These are phyloP conservation scores for Hippocampus mohnikei DNA, from an alignment of 2,113 vertebrate genomes.

Conservation along the genomic window DNA sequence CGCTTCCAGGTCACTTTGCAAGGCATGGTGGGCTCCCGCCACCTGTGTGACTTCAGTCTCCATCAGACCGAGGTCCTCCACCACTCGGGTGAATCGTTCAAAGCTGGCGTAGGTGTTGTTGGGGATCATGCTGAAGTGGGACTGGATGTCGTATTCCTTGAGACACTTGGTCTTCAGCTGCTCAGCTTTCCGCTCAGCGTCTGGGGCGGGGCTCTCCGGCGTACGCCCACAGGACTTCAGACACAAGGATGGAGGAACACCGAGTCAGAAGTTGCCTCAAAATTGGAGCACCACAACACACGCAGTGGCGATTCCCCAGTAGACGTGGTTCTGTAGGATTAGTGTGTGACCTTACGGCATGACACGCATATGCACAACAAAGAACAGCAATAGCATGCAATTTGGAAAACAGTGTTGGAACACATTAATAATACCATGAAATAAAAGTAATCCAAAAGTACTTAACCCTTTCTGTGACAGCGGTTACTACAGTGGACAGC, in stretches of 20 bases:
- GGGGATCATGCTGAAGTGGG: slow-evolving; percentile 81
- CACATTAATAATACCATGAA: too few relatives aligned
- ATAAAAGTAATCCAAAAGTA: too few relatives aligned
- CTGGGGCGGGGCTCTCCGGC: slow-evolving; percentile 65
- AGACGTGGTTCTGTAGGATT: slow-evolving; percentile 42
- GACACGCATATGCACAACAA: slow-evolving; percentile 52
- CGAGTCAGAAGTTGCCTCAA: slow-evolving; percentile 53
- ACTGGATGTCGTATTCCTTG: slow-evolving; percentile 86
- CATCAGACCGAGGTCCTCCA: slow-evolving; percentile 75
- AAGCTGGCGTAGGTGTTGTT: slow-evolving; percentile 87
- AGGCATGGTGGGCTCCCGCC: slow-evolving; percentile 56
- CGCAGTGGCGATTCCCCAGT: slow-evolving; percentile 31
- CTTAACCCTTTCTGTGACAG: too few relatives aligned
- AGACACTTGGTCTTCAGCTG: slow-evolving; percentile 83
- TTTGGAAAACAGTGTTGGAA: background rate
- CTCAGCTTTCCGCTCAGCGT: slow-evolving; percentile 67
- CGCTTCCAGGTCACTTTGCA: slow-evolving; percentile 82
- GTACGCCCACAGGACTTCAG: slow-evolving; percentile 72
- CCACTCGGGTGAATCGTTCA: slow-evolving; percentile 77
- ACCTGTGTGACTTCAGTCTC: slow-evolving; percentile 67
- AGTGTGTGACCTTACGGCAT: slow-evolving; percentile 52
- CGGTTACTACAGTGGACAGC: too few relatives aligned
- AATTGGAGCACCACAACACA: slow-evolving; percentile 45
- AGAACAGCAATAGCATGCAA: slow-evolving; percentile 47
- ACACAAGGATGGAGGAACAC: slow-evolving; percentile 77